Conservation (phyloP, 1,140 invertebrate species). For the Caenorhabditis inopinata region DNA sequence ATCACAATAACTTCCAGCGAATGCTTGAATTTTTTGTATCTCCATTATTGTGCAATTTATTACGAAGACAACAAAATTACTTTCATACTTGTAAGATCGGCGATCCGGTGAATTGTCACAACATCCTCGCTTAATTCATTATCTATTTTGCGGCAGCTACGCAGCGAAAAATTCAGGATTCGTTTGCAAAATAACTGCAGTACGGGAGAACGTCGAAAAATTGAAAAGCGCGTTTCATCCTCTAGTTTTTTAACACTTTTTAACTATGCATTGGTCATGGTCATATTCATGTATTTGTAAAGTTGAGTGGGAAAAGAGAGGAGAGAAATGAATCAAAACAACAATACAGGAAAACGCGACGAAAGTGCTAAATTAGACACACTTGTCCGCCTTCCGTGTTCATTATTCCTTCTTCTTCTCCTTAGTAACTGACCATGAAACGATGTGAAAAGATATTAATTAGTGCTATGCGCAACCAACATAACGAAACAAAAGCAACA, state of each 20-base stretch:
- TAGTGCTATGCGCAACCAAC: background rate
- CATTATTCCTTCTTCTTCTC: background rate
- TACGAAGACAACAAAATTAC: no score
- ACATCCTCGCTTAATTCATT: no score
- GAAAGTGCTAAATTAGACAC: slow-evolving; percentile 27
- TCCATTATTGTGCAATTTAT: no score
- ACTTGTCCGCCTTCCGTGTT: background rate
- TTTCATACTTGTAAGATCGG: no score
- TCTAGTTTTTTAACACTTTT: background rate
- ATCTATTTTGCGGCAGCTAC: no score
- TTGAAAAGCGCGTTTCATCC: no score
- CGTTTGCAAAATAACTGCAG: no score
- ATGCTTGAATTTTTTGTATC: no score
- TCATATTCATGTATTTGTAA: background rate
- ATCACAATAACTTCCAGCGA: no score
- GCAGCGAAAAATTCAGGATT: no score
- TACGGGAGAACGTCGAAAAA: no score
- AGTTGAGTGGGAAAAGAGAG: background rate
- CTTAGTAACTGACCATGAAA: slow-evolving; percentile 7
- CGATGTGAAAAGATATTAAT: slow-evolving; percentile 11
- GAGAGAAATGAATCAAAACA: background rate
- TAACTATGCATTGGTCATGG: background rate
- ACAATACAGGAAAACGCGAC: background rate
- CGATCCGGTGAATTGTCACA: no score
- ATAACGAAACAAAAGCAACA: background rate